Conservation (phyloP, 2,888 invertebrate species). For the Noctua comes region DNA sequence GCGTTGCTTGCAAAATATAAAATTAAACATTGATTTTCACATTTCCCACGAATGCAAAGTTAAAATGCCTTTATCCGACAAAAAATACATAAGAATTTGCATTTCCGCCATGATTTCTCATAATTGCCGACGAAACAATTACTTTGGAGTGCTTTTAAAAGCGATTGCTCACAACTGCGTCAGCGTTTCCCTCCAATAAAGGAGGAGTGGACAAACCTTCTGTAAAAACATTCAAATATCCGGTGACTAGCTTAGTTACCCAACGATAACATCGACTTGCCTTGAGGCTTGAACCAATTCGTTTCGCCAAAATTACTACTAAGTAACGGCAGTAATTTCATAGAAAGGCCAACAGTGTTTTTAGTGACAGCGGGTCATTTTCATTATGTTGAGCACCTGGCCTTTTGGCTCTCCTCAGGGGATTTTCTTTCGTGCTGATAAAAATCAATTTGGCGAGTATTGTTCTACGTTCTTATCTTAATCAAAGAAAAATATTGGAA, state of each 20-base stretch:
- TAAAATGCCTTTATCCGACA: background rate
- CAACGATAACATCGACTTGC: conserved; percentile 65
- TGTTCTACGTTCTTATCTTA: conserved; percentile 55
- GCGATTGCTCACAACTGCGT: conserved; percentile 34
- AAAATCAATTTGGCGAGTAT: conserved; percentile 63
- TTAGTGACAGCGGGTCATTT: conserved; percentile 70
- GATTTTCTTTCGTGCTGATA: conserved; percentile 44
- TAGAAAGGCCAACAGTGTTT: conserved; percentile 73
- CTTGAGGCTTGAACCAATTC: conserved; percentile 63
- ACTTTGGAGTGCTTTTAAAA: conserved; percentile 53
- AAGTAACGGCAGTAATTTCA: conserved; percentile 72
- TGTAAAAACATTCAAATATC: conserved; percentile 65
- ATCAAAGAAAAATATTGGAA: conserved; percentile 65
- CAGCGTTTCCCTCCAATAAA: conserved; percentile 40
- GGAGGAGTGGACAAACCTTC: conserved; percentile 49
- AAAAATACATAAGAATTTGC: conserved; percentile 36
- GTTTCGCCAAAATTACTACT: conserved; percentile 70
- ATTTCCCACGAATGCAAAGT: background rate
- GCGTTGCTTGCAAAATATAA: background rate
- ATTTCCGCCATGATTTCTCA: conserved; percentile 30
- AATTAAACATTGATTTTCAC: background rate
- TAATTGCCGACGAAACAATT: conserved; percentile 38
- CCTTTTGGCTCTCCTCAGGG: conserved; percentile 29
- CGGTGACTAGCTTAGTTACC: conserved; percentile 57
- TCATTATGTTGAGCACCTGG: conserved; percentile 68